A percentile compares a stretch with the other conserved stretches of the same genome.
These are phyloP conservation scores for Cettia cetti DNA, from an alignment of 2,113 vertebrate species.

Conservation along the genomic window DNA sequence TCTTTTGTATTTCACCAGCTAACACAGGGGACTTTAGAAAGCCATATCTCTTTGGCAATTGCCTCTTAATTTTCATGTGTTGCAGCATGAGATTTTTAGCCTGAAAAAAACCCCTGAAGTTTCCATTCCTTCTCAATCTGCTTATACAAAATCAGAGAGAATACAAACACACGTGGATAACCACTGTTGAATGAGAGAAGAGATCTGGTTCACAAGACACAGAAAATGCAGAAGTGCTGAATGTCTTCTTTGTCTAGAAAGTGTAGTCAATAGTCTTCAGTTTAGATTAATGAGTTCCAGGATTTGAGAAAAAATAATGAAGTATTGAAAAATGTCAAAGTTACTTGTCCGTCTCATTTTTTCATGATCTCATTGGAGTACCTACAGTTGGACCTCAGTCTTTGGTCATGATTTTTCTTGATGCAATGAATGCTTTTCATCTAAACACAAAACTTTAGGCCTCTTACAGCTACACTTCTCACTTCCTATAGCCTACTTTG, in stretches of 20 bases:
- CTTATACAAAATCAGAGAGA: neutral
- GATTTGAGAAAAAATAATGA: neutral
- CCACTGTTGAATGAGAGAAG: neutral
- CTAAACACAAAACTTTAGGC: neutral
- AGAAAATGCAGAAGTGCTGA: neutral
- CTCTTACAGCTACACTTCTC: neutral
- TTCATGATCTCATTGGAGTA: neutral
- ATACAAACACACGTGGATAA: neutral
- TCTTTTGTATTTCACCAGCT: neutral
- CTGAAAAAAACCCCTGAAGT: neutral
- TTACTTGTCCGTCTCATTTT: neutral
- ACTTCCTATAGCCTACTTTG: neutral
- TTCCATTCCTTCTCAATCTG: neutral
- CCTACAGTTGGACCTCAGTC: neutral
- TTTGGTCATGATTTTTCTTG: neutral
- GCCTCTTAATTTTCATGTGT: neutral
- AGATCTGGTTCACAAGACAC: neutral
- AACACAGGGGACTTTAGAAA: neutral
- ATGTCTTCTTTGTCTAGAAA: neutral
- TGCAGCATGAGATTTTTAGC: neutral
- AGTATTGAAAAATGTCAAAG: neutral
- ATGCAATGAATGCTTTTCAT: neutral
- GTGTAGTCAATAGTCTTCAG: rapidly evolving
- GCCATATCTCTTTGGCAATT: neutral
- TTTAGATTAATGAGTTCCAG: neutral